Evolutionary conservation across 2,888 invertebrate genomes (phyloP).

Genomic region (Yponomeuta malinellus): DNA sequence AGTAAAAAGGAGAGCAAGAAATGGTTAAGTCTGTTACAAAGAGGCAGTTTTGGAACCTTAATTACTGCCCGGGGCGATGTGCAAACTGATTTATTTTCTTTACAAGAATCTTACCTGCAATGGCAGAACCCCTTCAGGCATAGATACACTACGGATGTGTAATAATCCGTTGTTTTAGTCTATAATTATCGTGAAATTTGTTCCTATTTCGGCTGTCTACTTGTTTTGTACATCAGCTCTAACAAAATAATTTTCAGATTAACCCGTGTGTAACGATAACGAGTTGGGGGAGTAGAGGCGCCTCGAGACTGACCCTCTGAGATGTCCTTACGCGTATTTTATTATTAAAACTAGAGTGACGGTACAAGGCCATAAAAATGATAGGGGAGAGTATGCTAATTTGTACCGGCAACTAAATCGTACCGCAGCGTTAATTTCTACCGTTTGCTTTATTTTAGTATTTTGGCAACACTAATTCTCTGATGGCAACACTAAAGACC

Average conservation of each 20-base stretch:
- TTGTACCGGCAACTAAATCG: too few species aligned
- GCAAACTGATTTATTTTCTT: constrained; percentile 32
- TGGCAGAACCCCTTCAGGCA: constrained; percentile 28
- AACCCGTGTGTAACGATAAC: constrained; percentile 51
- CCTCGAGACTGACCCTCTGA: constrained; percentile 42
- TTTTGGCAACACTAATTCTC: too few species aligned
- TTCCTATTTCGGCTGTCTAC: not conserved
- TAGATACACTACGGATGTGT: not conserved
- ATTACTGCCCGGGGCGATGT: constrained; percentile 62
- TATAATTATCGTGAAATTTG: not conserved
- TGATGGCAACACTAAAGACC: too few species aligned
- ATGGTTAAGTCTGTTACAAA: constrained; percentile 44
- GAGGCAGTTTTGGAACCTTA: constrained; percentile 62
- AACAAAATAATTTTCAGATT: not conserved
- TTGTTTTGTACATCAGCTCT: not conserved
- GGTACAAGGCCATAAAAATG: constrained; percentile 22
- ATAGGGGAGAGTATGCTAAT: too few species aligned
- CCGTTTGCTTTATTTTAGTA: too few species aligned
- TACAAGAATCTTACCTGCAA: constrained; percentile 27
- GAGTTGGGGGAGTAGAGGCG: constrained; percentile 53
- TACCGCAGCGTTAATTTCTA: too few species aligned
- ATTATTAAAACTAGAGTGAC: constrained; percentile 27
- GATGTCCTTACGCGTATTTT: not conserved
- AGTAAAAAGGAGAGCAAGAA: constrained; percentile 3
- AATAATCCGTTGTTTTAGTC: not conserved